These are phyloP conservation scores for Octodonta nipae DNA, from an alignment of 2,888 invertebrate genomes.

Conservation along the genomic window DNA sequence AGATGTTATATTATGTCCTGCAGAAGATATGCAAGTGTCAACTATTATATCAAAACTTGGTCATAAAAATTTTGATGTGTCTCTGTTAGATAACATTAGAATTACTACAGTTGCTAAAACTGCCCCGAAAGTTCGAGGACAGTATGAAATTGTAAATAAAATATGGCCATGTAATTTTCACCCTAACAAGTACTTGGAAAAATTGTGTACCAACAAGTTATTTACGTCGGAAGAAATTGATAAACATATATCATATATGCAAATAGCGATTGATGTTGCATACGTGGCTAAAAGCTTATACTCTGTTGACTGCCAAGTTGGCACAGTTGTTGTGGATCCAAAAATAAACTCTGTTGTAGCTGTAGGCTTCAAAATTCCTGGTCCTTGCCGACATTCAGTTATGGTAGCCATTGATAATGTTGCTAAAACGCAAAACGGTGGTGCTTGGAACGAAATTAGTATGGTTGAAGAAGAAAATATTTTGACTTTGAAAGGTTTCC, in stretches of 20 bases:
- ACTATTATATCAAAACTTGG: conserved; percentile 28
- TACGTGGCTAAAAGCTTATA: conserved; percentile 19
- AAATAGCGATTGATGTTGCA: conserved; percentile 43
- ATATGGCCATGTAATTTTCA: conserved; percentile 80
- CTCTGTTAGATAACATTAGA: conserved; percentile 40
- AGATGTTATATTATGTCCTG: conserved; percentile 43
- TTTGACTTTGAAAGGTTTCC: too few species aligned
- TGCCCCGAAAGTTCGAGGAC: conserved; percentile 52
- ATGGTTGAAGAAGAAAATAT: background rate
- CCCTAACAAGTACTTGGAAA: conserved; percentile 61
- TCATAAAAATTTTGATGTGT: conserved; percentile 38
- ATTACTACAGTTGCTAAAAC: conserved; percentile 44
- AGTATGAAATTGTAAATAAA: conserved; percentile 46
- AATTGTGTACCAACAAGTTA: conserved; percentile 45
- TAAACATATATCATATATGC: conserved; percentile 47
- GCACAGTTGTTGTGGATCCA: conserved; percentile 66
- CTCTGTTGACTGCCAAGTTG: conserved; percentile 22
- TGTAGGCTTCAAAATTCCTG: conserved; percentile 47
- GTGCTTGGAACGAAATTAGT: too few species aligned
- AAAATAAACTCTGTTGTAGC: conserved; percentile 49
- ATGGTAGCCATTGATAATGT: conserved; percentile 80
- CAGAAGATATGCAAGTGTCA: conserved; percentile 15
- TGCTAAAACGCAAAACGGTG: conserved; percentile 68
- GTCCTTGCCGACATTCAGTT: conserved; percentile 68
- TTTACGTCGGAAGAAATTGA: conserved; percentile 44